Percentiles rank a stretch among this genome's conserved stretches.
phyloP scores from a whole-genome alignment of 2,888 invertebrate species.

The Mythimna vitellina region DNA sequence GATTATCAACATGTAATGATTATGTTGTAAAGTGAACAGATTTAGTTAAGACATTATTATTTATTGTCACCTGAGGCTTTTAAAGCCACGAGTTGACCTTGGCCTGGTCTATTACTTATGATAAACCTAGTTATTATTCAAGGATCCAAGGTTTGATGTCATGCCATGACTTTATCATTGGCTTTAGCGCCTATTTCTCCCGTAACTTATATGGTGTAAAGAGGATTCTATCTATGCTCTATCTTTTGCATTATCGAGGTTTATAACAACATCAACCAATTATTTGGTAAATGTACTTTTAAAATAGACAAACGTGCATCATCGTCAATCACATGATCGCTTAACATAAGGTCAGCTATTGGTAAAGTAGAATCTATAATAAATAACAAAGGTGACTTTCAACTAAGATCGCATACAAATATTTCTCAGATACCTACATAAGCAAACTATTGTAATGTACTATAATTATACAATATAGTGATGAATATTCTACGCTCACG shows the following conservation, averaged over 20 bases:
- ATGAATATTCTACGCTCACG: constrained; percentile 57
- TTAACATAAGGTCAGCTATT: constrained; percentile 27
- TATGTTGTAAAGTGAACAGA: background rate
- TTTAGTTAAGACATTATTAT: constrained; percentile 3
- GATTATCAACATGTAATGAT: background rate
- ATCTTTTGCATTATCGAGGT: background rate
- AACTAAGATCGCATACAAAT: constrained; percentile 23
- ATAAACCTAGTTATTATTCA: background rate
- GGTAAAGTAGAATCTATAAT: constrained; percentile 34
- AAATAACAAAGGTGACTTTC: constrained; percentile 40
- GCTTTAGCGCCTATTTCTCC: background rate
- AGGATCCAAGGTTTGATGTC: background rate
- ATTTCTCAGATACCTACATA: constrained; percentile 11
- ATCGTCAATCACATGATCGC: background rate
- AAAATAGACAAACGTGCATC: background rate
- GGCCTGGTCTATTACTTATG: constrained; percentile 2
- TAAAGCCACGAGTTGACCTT: background rate
- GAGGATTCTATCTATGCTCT: no score
- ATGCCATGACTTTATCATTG: background rate
- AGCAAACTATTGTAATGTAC: constrained; percentile 15
- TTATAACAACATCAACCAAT: background rate
- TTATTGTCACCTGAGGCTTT: constrained; percentile 21
- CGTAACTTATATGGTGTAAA: background rate
- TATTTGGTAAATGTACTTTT: background rate
- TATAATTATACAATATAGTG: constrained; percentile 50